These are phyloP conservation scores for Tapirus indicus DNA, from an alignment of 2,797 vertebrate species.

Conservation along the genomic window DNA sequence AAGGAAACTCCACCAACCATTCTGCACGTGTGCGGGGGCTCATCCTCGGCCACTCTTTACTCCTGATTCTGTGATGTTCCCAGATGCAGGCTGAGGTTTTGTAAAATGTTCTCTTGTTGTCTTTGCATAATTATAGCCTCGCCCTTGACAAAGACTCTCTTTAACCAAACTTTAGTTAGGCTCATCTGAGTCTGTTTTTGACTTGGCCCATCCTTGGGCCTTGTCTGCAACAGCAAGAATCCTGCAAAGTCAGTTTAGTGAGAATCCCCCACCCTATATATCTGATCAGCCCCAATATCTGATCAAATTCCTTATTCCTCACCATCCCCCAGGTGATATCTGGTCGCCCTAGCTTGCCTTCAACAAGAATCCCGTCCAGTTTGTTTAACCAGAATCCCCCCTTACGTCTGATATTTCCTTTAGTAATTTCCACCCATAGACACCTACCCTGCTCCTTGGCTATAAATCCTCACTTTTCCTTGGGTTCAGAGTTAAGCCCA, in stretches of 20 bases:
- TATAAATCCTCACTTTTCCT: background rate
- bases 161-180: background rate
- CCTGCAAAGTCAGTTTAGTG: background rate
- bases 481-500: background rate
- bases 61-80: background rate
- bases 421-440: background rate
- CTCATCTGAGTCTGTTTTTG: background rate
- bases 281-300: background rate
- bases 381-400: background rate
- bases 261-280: background rate
- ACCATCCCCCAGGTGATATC: background rate
- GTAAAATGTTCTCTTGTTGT: background rate
- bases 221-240: background rate
- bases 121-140: background rate
- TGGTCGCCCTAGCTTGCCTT: background rate
- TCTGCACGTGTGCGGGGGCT: fast-evolving
- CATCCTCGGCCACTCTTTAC: background rate
- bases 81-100: background rate
- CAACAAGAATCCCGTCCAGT: background rate
- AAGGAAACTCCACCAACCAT: background rate
- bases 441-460: background rate
- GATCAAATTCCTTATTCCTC: background rate
- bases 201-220: background rate
- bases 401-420: background rate
- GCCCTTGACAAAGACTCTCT: background rate